Percentiles rank a stretch among this genome's conserved stretches.
phyloP scores from a whole-genome alignment of 2,113 vertebrate genomes.

The Notarius lentiginosus region DNA sequence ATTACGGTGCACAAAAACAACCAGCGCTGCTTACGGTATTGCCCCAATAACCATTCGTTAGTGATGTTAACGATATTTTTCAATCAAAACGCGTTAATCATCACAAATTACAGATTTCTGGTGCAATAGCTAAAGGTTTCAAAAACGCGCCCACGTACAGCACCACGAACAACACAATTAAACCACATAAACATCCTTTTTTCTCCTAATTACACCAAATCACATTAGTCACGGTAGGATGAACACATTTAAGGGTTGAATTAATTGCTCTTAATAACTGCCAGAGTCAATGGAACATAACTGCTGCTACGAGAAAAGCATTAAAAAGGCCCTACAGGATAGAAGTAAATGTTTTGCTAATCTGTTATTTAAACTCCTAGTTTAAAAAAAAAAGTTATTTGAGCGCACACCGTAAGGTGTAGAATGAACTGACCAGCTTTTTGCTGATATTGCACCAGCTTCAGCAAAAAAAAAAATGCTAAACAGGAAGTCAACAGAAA shows the following conservation, averaged over 20 bases:
- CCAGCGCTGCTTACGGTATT: background rate
- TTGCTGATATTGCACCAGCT: background rate
- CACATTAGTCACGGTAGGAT: constrained; percentile 1
- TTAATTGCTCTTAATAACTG: constrained; percentile 30
- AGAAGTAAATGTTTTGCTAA: background rate
- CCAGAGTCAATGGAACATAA: constrained; percentile 4
- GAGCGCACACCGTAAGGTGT: background rate
- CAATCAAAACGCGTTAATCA: background rate
- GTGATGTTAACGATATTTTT: background rate
- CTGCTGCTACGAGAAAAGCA: background rate
- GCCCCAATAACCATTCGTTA: background rate
- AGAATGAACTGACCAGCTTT: background rate
- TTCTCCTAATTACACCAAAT: background rate
- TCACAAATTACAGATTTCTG: background rate
- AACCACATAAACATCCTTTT: background rate
- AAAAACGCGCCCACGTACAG: background rate
- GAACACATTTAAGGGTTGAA: constrained; percentile 39
- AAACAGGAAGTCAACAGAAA: constrained; percentile 16
- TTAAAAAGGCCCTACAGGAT: background rate
- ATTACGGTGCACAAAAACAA: background rate
- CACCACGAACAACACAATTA: constrained; percentile 1
- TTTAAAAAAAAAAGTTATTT: background rate
- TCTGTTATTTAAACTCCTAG: background rate
- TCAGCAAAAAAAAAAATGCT: background rate
- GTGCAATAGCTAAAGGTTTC: background rate